Evolutionary conservation across 2,797 vertebrate species (phyloP).

Genomic region (Sciaenops ocellatus): DNA sequence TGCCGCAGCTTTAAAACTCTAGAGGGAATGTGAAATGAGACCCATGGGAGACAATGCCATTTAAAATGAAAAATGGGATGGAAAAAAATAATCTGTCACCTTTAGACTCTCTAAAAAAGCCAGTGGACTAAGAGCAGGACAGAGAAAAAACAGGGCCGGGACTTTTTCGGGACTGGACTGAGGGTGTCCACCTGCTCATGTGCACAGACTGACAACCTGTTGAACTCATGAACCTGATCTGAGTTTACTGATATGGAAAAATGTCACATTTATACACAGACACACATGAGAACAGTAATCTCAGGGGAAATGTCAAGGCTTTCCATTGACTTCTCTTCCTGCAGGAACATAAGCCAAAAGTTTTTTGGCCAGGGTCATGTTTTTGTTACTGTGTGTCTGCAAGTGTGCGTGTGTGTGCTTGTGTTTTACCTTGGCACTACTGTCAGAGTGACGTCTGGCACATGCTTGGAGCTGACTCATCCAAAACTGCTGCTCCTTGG

Average conservation of each 20-base stretch:
- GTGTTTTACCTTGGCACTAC: conserved; percentile 89
- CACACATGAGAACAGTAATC: conserved; percentile 11
- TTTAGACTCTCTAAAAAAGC: conserved; percentile 8
- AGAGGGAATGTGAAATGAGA: conserved; percentile 14
- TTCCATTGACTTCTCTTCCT: conserved; percentile 32
- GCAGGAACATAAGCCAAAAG: conserved; percentile 26
- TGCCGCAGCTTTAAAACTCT: conserved; percentile 15
- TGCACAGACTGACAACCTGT: background rate
- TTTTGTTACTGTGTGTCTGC: background rate
- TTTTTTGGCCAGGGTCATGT: conserved; percentile 33
- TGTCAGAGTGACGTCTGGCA: conserved; percentile 94
- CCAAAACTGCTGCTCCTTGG: conserved; percentile 96
- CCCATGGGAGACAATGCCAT: background rate
- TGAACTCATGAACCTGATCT: conserved; percentile 16
- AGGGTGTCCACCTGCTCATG: background rate
- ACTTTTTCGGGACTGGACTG: background rate
- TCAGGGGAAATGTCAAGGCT: conserved; percentile 43
- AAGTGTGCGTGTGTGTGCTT: conserved; percentile 6
- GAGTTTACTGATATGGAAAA: conserved; percentile 31
- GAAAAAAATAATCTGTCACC: background rate
- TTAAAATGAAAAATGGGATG: conserved; percentile 24
- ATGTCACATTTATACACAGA: conserved; percentile 35
- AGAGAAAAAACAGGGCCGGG: background rate
- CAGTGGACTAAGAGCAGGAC: background rate
- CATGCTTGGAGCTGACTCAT: conserved; percentile 95